Evolutionary conservation across 2,888 invertebrate species (phyloP).

Genomic region (Exocentrus adspersus): DNA sequence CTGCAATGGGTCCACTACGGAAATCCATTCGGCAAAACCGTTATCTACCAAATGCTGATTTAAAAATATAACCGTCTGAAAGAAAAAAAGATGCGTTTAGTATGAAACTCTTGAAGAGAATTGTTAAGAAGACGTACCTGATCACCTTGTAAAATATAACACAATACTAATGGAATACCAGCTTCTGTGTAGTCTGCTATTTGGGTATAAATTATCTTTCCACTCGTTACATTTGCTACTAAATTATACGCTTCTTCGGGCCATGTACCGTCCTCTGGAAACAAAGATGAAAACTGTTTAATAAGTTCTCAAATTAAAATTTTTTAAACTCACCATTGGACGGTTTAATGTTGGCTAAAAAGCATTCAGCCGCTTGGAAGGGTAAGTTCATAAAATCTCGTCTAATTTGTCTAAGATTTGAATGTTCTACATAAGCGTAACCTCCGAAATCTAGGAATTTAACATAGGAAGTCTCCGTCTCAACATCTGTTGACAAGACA

Average conservation of each 20-base stretch:
- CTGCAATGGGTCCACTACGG: conserved; percentile 43
- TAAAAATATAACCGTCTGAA: conserved; percentile 82
- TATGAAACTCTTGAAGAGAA: no score
- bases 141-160: conserved; percentile 78
- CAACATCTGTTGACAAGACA: conserved; percentile 73
- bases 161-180: conserved; percentile 82
- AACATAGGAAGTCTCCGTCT: conserved; percentile 79
- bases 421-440: conserved; percentile 80
- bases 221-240: conserved; percentile 82
- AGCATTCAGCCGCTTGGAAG: conserved; percentile 97
- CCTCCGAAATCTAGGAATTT: conserved; percentile 97
- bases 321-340: conserved; percentile 69
- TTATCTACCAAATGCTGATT: conserved; percentile 88
- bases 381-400: conserved; percentile 94
- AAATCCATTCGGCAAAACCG: conserved; percentile 82
- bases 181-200: conserved; percentile 84
- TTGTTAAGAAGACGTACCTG: no score
- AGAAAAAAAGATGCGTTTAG: conserved; percentile 54
- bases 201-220: conserved; percentile 88
- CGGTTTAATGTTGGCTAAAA: conserved; percentile 88
- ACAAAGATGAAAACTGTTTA: conserved; percentile 3
- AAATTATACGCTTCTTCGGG: conserved; percentile 79
- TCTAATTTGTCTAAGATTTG: conserved; percentile 88
- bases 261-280: conserved; percentile 70
- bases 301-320: neutral